Conservation (phyloP, 2,888 invertebrate genomes). For the Sthenelais limicola region DNA sequence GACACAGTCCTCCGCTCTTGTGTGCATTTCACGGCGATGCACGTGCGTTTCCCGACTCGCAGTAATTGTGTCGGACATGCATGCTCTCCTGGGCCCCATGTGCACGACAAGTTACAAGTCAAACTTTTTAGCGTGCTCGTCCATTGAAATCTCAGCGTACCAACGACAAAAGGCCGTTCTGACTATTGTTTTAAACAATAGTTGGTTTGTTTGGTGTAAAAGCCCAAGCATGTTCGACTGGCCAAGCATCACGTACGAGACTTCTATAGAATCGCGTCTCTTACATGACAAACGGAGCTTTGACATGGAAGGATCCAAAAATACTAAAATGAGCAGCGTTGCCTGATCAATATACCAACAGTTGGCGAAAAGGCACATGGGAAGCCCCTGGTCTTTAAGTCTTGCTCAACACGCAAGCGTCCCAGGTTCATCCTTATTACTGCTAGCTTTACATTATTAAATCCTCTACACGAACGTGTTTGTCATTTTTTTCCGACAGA, state of each 20-base stretch:
- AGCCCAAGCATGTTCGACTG: not conserved
- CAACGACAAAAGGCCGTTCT: not conserved
- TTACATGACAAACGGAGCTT: slow-evolving; percentile 12
- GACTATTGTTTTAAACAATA: slow-evolving; percentile 21
- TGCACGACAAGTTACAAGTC: slow-evolving; percentile 37
- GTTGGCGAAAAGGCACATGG: too few species aligned
- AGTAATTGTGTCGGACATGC: slow-evolving; percentile 23
- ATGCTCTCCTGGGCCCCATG: slow-evolving; percentile 5
- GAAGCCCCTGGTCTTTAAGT: too few species aligned
- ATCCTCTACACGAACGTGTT: too few species aligned
- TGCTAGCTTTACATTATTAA: too few species aligned
- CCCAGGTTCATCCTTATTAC: too few species aligned
- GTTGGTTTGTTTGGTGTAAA: slow-evolving; percentile 4
- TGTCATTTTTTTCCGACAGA: too few species aligned
- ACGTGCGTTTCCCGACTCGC: not conserved
- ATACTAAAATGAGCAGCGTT: slow-evolving; percentile 23
- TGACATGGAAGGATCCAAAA: slow-evolving; percentile 16
- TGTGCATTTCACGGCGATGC: not conserved
- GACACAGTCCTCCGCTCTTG: not conserved
- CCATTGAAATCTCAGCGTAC: slow-evolving; percentile 27
- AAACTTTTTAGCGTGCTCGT: slow-evolving; percentile 33
- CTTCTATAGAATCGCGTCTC: not conserved
- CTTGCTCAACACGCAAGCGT: too few species aligned
- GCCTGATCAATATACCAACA: too few species aligned
- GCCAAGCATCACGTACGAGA: slow-evolving; percentile 5